Evolutionary conservation across 1,140 invertebrate genomes (phyloP).

Genomic region (Drosophila melanica): DNA sequence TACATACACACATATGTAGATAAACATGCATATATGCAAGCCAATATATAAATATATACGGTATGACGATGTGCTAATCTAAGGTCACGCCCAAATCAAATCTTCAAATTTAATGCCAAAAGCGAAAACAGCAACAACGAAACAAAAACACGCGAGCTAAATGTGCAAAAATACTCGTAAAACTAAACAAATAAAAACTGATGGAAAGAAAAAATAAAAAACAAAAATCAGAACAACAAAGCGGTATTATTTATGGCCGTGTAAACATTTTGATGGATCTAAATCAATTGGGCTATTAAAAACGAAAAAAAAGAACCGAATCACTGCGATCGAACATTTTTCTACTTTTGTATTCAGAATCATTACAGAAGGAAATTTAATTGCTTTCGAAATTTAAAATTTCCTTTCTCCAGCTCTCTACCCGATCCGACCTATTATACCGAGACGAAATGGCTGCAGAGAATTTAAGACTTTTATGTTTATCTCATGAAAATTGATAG

Average conservation of each 20-base stretch:
- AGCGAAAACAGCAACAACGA: slow-evolving; percentile 17
- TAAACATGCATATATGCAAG: background rate
- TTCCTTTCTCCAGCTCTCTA: background rate
- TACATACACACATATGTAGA: slow-evolving; percentile 6
- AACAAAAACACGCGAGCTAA: slow-evolving; percentile 25
- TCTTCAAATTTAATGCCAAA: slow-evolving; percentile 24
- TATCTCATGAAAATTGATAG: slow-evolving; percentile 11
- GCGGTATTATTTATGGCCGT: slow-evolving; percentile 54
- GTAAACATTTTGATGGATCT: slow-evolving; percentile 64
- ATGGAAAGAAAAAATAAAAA: slow-evolving; percentile 27
- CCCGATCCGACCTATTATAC: slow-evolving; percentile 13
- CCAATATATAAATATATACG: background rate
- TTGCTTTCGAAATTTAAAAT: background rate
- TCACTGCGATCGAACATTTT: slow-evolving; percentile 35
- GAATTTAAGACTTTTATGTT: slow-evolving; percentile 10
- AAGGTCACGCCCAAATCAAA: slow-evolving; percentile 48
- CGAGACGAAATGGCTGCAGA: background rate
- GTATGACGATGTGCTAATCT: slow-evolving; percentile 43
- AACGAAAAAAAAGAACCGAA: slow-evolving; percentile 46
- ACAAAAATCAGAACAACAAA: slow-evolving; percentile 44
- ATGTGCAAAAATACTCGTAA: slow-evolving; percentile 43
- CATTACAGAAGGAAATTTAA: slow-evolving; percentile 20
- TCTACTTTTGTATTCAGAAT: slow-evolving; percentile 17
- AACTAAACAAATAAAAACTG: slow-evolving; percentile 38
- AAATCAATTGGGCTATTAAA: slow-evolving; percentile 36